Evolutionary conservation across 2,797 vertebrate genomes (phyloP), one percentile per base, ranked within the genome.

Genomic region (Etheostoma perlongum): DNA sequence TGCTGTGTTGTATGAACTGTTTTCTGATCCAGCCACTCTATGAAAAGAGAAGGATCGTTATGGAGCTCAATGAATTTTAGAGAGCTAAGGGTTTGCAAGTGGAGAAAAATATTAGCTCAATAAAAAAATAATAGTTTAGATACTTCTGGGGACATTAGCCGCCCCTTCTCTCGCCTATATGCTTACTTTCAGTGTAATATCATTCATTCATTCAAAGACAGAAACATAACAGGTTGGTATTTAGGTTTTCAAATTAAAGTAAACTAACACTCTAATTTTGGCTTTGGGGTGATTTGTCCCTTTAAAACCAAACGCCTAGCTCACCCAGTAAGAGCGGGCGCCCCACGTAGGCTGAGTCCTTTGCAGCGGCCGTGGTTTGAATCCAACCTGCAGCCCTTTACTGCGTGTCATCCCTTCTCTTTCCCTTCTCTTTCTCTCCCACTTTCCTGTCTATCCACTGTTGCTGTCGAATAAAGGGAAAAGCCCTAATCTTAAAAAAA

Each of bases 261-360:
- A 76, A 70, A 71, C 23, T 11, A 64, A 61, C 36, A 53, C 33
- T n/a, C 48, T 21, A 1, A 44, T 60, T 76, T 65, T 21, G 46
- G 21, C 51, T 67, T 67, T 27, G 21, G n/a, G 58, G 13, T 25
- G 36, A 70, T 71, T 10, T 30, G 46, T 85, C 75, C 70, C 33
- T 86, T 83, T 71, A 62, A 84, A 84, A 69, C 30, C 70, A 88
- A 6, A 30, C 6, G 7, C 27, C 27, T 4, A 7, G 6, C 33
- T 33, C 33, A 33, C 7, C 33, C 33, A 33, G 33, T 33, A 33
- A 33, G 33, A 33, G 33, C 33, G 33, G 7, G 6, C 1, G 33
- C 7, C 33, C 33, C 6, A 33, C 2, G 33, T 33, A 7, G 33
- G 33, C 33, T 33, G 33, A 33, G 33, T 33, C 33, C 33, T 33